Evolutionary conservation across 1,140 invertebrate genomes (phyloP).

Genomic region (Rhagoletis zephyria): DNA sequence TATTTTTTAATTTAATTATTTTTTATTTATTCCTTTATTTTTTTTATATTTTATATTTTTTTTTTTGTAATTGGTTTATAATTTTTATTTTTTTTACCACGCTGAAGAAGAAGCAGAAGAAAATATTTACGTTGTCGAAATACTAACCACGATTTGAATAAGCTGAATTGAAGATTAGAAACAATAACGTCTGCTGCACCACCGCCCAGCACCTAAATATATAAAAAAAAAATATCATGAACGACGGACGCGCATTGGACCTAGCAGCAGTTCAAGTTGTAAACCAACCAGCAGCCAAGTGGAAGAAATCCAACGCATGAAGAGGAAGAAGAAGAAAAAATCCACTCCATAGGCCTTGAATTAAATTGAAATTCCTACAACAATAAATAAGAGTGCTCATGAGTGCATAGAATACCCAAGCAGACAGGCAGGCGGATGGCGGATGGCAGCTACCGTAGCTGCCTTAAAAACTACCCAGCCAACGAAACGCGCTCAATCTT

Average conservation of each 20-base stretch:
- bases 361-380: conserved; percentile 41
- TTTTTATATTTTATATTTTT: too few species aligned
- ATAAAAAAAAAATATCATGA: neutral
- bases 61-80: too few species aligned
- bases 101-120: too few species aligned
- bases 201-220: too few species aligned
- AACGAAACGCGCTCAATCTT: neutral
- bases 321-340: neutral
- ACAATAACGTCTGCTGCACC: neutral
- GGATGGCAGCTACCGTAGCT: too few species aligned
- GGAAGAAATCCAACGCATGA: neutral
- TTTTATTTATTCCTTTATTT: too few species aligned
- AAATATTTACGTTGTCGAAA: too few species aligned
- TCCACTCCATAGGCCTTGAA: neutral
- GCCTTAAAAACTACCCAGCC: neutral
- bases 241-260: neutral
- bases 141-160: neutral
- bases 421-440: neutral
- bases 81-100: too few species aligned
- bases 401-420: neutral
- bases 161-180: conserved; percentile 14
- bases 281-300: neutral
- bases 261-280: neutral
- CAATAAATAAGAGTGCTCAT: conserved; percentile 11
- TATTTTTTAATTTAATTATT: too few species aligned